phyloP scores from a whole-genome alignment of 1,140 invertebrate species.

The Belonocnema kinseyi region DNA sequence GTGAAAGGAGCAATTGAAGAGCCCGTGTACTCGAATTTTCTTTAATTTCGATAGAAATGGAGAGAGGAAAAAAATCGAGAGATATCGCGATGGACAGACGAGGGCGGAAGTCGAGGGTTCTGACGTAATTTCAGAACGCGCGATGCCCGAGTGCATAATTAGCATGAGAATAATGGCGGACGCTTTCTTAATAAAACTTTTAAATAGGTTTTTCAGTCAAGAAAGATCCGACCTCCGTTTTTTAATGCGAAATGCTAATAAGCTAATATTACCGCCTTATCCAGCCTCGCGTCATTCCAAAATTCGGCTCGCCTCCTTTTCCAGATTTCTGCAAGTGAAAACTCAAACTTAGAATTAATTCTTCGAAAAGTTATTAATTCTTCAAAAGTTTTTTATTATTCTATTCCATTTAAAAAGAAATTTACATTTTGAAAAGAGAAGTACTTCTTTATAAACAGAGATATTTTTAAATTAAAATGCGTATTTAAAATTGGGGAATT shows the following conservation, averaged over 20 bases:
- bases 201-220: conserved; percentile 66
- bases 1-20: conserved; percentile 49
- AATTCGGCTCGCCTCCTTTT: conserved; percentile 2
- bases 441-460: too few species aligned
- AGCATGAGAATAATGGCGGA: conserved; percentile 67
- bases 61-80: conserved; percentile 32
- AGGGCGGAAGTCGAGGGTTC: conserved; percentile 34
- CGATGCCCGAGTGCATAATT: conserved; percentile 61
- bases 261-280: conserved; percentile 56
- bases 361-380: background rate
- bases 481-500: too few species aligned
- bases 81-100: conserved; percentile 42
- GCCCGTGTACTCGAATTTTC: conserved; percentile 45
- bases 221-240: conserved; percentile 47
- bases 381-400: background rate
- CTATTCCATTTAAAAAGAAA: too few species aligned
- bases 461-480: too few species aligned
- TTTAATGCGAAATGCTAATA: conserved; percentile 64
- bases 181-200: conserved; percentile 69
- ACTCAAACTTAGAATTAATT: conserved; percentile 18
- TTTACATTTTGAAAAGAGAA: too few species aligned
- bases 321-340: conserved; percentile 25
- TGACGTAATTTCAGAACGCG: conserved; percentile 61
- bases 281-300: conserved; percentile 44
- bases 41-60: conserved; percentile 42